Evolutionary conservation across 2,113 vertebrate genomes (phyloP).

Genomic region (Cettia cetti): DNA sequence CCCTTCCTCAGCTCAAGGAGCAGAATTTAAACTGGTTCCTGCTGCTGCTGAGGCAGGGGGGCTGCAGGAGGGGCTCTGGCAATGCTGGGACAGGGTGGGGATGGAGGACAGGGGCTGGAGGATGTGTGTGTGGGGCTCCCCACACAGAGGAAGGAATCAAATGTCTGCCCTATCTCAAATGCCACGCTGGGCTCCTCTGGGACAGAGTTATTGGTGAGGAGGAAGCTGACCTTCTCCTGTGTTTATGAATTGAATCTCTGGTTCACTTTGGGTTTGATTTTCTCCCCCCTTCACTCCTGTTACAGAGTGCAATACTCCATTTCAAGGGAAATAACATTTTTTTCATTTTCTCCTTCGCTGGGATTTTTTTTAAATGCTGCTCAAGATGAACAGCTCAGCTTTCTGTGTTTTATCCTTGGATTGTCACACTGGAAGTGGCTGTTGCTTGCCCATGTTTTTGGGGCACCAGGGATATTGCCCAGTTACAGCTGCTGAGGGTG

Average conservation of each 20-base stretch:
- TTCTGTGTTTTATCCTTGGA: not conserved
- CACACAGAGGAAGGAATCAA: conserved; percentile 4
- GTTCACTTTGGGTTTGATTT: not conserved
- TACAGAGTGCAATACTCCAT: not conserved
- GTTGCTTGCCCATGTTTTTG: not conserved
- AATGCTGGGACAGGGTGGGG: rapidly evolving
- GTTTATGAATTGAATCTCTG: conserved; percentile 34
- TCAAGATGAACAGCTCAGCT: not conserved
- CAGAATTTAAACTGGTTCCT: not conserved
- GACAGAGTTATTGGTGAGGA: conserved; percentile 7
- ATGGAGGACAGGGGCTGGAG: not conserved
- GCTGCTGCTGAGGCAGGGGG: not conserved
- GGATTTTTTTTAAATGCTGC: not conserved
- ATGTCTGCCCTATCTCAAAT: conserved; percentile 40
- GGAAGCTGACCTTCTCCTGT: conserved; percentile 48
- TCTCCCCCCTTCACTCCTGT: not conserved
- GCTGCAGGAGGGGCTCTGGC: not conserved
- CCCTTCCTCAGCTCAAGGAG: not conserved
- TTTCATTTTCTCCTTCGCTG: not conserved
- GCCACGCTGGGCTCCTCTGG: not conserved
- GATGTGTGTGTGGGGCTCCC: not conserved
- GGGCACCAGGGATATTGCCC: not conserved
- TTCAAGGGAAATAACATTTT: conserved; percentile 1
- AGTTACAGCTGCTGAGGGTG: not conserved
- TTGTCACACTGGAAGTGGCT: not conserved